phyloP scores from a whole-genome alignment of 1,140 invertebrate genomes.

The Microvelia longipes region DNA sequence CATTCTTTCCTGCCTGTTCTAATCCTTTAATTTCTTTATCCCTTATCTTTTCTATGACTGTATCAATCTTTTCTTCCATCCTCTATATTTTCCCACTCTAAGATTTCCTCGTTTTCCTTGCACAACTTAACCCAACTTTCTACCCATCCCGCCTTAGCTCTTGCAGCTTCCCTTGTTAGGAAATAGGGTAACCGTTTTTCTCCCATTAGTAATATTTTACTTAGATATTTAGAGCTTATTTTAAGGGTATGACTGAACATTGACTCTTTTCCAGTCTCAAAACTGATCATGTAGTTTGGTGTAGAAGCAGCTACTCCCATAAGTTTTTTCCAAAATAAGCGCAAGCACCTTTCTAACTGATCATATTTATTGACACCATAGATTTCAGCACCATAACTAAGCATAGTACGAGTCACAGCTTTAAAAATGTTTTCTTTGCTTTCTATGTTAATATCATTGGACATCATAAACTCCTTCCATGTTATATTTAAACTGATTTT shows the following conservation, averaged over 20 bases:
- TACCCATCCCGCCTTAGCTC: not conserved
- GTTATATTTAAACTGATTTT: not conserved
- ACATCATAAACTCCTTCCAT: not conserved
- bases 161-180: not conserved
- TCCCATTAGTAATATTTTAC: not conserved
- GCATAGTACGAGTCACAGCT: not conserved
- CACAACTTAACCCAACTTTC: not conserved
- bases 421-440: not conserved
- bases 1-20: not conserved
- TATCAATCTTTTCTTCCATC: not conserved
- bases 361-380: not conserved
- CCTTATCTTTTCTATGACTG: not conserved
- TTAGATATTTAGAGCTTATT: not conserved
- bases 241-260: not conserved
- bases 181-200: not conserved
- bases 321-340: not conserved
- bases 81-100: not conserved
- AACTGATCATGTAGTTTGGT: not conserved
- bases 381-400: not conserved
- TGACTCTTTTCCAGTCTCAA: not conserved
- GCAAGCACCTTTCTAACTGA: not conserved
- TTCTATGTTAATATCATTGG: not conserved
- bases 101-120: not conserved
- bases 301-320: not conserved
- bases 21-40: not conserved